Conservation (phyloP, 1,140 invertebrate genomes). For the Fopius arisanus region DNA sequence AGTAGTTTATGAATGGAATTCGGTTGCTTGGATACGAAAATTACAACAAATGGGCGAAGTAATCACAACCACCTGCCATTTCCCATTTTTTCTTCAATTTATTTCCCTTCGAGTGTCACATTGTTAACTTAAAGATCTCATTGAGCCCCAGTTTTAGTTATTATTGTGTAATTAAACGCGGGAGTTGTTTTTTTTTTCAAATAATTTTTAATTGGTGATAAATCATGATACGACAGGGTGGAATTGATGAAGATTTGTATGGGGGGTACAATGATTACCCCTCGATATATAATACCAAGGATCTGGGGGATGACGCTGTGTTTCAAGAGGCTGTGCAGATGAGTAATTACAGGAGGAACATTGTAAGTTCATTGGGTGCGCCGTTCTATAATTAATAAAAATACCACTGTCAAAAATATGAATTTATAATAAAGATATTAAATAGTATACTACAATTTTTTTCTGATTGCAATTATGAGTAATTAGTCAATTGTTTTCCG, state of each 20-base stretch:
- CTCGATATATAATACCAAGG: conserved; percentile 70
- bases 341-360: conserved; percentile 69
- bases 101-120: no score
- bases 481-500: conserved; percentile 18
- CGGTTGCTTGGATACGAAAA: neutral
- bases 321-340: conserved; percentile 72
- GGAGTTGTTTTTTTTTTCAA: neutral
- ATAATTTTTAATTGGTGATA: neutral
- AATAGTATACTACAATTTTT: neutral
- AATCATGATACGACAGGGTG: conserved; percentile 13
- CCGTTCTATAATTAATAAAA: no score
- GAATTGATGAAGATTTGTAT: conserved; percentile 69
- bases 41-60: neutral
- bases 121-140: no score
- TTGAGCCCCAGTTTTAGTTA: no score
- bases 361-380: conserved; percentile 55
- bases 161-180: no score
- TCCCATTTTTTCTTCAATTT: neutral
- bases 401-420: no score
- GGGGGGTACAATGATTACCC: conserved; percentile 75
- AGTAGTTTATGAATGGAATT: neutral
- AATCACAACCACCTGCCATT: neutral
- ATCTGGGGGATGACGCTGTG: conserved; percentile 72
- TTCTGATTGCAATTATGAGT: neutral
- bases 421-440: no score